A percentile compares a stretch with the other conserved stretches of the same genome.
Conservation (phyloP, 2,797 vertebrate species). For the Pteronotus mesoamericanus region DNA sequence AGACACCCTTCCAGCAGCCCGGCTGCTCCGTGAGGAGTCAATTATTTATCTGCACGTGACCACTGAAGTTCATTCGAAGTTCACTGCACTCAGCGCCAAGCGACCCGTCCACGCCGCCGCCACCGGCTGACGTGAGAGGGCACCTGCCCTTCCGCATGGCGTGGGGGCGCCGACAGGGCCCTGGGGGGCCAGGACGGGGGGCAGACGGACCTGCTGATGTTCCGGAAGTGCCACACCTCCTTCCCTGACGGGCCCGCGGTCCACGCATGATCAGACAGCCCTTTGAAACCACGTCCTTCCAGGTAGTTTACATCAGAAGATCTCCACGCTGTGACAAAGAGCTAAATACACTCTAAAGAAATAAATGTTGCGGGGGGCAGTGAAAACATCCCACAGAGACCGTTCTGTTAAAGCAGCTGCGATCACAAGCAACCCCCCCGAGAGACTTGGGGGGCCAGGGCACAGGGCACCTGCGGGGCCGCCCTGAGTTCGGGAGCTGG, state of each 20-base stretch:
- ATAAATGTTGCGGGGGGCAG: neutral
- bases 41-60: slow-evolving; percentile 10
- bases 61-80: neutral
- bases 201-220: neutral
- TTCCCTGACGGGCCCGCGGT: neutral
- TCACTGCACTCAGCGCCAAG: neutral
- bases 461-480: too few relatives aligned
- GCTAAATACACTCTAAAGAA: neutral
- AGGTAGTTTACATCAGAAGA: neutral
- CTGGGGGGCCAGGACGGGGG: neutral
- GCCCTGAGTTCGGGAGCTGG: too few relatives aligned
- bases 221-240: neutral
- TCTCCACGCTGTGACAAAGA: neutral
- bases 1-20: neutral
- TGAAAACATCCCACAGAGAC: neutral
- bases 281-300: neutral
- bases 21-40: neutral
- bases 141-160: neutral
- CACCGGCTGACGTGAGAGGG: neutral
- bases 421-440: neutral
- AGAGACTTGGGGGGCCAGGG: too few relatives aligned
- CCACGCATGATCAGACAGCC: neutral
- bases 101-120: neutral
- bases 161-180: neutral
- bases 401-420: neutral